These are phyloP conservation scores for Chirona hameri DNA, from an alignment of 2,888 invertebrate species.

Conservation along the genomic window DNA sequence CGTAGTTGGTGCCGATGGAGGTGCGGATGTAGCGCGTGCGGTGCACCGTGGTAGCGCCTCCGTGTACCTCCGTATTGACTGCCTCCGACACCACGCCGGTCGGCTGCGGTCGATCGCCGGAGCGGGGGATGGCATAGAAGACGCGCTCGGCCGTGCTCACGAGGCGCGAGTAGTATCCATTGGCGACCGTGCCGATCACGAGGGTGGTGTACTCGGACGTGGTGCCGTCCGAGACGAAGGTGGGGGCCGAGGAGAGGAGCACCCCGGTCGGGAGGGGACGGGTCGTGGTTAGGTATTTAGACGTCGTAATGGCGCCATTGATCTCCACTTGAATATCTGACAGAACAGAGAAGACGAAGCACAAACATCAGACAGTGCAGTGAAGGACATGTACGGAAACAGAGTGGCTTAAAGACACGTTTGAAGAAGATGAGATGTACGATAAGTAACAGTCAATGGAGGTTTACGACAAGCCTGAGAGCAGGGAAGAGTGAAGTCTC, in stretches of 20 bases:
- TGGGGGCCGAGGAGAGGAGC: constrained; percentile 80
- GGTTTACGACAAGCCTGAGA: no score
- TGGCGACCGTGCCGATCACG: constrained; percentile 76
- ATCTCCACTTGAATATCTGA: constrained; percentile 40
- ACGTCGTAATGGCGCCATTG: constrained; percentile 43
- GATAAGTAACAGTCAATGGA: no score
- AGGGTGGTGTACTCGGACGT: constrained; percentile 88
- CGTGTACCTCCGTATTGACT: constrained; percentile 45
- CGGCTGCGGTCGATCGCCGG: constrained; percentile 41
- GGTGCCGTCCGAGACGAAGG: constrained; percentile 86
- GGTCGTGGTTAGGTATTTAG: constrained; percentile 43
- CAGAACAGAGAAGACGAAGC: constrained; percentile 33
- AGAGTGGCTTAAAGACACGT: background rate
- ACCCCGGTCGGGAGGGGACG: constrained; percentile 67
- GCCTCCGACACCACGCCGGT: constrained; percentile 47
- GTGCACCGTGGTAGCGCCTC: constrained; percentile 46
- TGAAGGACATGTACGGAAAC: background rate
- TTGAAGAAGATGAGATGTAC: no score
- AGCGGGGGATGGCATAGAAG: constrained; percentile 62
- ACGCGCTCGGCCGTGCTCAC: constrained; percentile 80
- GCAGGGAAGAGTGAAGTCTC: no score
- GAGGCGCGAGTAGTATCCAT: constrained; percentile 78
- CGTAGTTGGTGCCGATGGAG: constrained; percentile 48
- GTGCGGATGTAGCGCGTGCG: constrained; percentile 48
- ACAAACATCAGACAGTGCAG: background rate